Conservation (phyloP, 2,113 vertebrate species). For the Onychorhynchus coronatus region DNA sequence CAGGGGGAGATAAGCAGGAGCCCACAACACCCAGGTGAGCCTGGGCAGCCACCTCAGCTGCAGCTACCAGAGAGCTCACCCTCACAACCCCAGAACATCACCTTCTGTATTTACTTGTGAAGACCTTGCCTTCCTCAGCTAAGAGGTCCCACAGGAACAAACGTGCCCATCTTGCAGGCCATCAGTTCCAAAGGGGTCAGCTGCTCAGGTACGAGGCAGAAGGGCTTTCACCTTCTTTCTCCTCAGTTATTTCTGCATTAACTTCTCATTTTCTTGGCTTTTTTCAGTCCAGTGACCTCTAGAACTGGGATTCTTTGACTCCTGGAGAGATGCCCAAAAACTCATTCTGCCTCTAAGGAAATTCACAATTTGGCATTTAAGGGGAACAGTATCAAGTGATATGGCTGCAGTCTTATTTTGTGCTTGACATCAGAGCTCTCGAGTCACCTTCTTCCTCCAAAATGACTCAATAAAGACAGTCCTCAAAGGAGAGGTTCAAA, state of each 20-base stretch:
- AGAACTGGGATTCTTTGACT: constrained; percentile 46
- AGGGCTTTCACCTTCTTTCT: background rate
- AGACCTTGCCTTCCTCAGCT: background rate
- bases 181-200: constrained; percentile 23
- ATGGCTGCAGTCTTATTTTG: constrained; percentile 10
- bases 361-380: constrained; percentile 61
- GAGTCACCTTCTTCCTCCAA: constrained; percentile 16
- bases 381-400: constrained; percentile 40
- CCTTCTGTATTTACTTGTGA: background rate
- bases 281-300: constrained; percentile 43
- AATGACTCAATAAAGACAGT: background rate
- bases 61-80: background rate
- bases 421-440: constrained; percentile 42
- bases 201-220: background rate
- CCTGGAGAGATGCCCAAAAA: constrained; percentile 49
- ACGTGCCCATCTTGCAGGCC: background rate
- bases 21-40: fast-evolving
- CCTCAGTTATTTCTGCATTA: background rate
- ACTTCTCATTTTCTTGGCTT: background rate
- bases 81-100: background rate
- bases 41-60: background rate
- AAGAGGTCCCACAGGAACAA: background rate
- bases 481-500: constrained; percentile 18
- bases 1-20: background rate
- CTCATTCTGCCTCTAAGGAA: constrained; percentile 49